A percentile compares a stretch with the other conserved stretches of the same genome.
Evolutionary conservation across 2,888 invertebrate species (phyloP).

Genomic region (Chymomyza caudatula): DNA sequence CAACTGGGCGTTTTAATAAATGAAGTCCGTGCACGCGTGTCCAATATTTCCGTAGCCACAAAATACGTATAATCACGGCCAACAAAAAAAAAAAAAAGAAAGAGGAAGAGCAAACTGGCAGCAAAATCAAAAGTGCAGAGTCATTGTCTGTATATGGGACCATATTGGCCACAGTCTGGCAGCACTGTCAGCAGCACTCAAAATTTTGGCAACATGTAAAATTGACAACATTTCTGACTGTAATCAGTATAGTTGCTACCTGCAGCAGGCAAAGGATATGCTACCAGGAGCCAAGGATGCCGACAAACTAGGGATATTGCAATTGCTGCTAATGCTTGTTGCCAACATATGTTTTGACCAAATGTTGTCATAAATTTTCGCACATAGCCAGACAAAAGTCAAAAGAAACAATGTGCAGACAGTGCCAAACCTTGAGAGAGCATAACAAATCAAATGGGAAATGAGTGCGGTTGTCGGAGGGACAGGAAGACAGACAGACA

Average conservation of each 20-base stretch:
- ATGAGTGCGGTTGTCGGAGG: slow-evolving; percentile 58
- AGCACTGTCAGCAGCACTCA: not conserved
- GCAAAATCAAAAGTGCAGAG: not conserved
- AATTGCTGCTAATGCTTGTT: slow-evolving; percentile 62
- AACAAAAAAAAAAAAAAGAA: not conserved
- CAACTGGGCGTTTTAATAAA: slow-evolving; percentile 44
- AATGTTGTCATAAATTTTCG: slow-evolving; percentile 72
- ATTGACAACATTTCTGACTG: no score
- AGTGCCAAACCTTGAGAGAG: slow-evolving; percentile 49
- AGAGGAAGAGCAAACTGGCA: no score
- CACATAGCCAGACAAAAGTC: slow-evolving; percentile 44
- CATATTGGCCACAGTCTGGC: not conserved
- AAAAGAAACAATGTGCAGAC: slow-evolving; percentile 64
- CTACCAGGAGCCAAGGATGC: no score
- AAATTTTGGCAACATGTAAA: not conserved
- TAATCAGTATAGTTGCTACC: no score
- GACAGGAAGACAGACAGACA: slow-evolving; percentile 23
- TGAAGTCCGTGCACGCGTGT: slow-evolving; percentile 23
- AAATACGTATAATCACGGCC: not conserved
- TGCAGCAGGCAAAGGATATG: no score
- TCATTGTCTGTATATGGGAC: no score
- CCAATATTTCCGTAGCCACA: not conserved
- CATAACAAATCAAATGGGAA: slow-evolving; percentile 48
- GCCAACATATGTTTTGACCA: slow-evolving; percentile 72
- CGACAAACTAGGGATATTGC: no score